Percentiles rank a stretch among this genome's conserved stretches.
These are phyloP conservation scores for Melanerpes formicivorus DNA, from an alignment of 2,113 vertebrate species.

Conservation along the genomic window DNA sequence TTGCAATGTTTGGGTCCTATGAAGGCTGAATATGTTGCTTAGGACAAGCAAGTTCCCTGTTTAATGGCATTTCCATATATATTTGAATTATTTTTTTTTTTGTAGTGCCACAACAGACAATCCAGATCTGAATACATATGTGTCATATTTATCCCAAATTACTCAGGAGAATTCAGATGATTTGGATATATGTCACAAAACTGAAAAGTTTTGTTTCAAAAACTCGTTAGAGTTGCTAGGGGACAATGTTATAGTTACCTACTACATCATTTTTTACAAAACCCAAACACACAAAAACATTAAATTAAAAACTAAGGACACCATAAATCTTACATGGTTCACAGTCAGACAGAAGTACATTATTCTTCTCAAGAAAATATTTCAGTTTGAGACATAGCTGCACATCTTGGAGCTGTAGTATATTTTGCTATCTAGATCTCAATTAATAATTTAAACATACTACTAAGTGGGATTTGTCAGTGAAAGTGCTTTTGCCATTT, in stretches of 20 bases:
- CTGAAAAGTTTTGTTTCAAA: not conserved
- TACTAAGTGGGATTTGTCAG: not conserved
- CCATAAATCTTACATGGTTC: not conserved
- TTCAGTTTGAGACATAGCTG: not conserved
- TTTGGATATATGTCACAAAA: not conserved
- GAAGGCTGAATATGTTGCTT: not conserved
- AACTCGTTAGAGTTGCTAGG: not conserved
- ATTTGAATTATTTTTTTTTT: not conserved
- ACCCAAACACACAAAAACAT: not conserved
- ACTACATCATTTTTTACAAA: conserved; percentile 11
- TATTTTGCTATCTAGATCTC: not conserved
- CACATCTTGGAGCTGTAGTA: not conserved
- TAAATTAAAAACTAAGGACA: not conserved
- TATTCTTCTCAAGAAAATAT: not conserved
- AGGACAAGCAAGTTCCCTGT: not conserved
- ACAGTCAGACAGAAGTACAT: not conserved
- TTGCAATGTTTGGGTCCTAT: not conserved
- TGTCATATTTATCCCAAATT: not conserved
- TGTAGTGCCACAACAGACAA: not conserved
- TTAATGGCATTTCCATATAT: not conserved
- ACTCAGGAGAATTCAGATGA: not conserved
- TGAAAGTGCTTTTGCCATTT: not conserved
- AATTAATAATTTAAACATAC: not conserved
- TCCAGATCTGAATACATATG: not conserved
- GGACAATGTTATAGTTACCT: not conserved